Base-by-base conservation (phyloP, 92 coral and sea anemone genomes). In the Scolanthus callimorphus region DNA sequence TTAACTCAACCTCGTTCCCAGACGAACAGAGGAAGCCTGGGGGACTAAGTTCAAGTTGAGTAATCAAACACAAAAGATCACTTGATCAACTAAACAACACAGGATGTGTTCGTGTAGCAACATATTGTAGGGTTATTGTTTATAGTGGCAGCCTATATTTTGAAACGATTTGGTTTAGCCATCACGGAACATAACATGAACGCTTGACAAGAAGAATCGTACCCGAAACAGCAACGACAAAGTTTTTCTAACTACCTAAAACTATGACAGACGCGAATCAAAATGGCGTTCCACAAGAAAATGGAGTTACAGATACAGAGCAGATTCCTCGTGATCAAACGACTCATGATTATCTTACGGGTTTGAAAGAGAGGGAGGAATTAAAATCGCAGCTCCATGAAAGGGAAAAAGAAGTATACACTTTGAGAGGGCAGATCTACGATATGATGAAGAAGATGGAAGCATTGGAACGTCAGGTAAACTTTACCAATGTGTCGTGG, bases 321-420 rank as follows among this genome's bases (percentile, higher is more conserved):
- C 31, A 39, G 28, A 46, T 25, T 6, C 20, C 65, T 31, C 75
- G 97, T 0, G 96, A 91, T 52, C 83, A 84, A 43, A 80, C 83
- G 17, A 91, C 97, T 0, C 92, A 88, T 11, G 96, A 91, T 62
- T 91, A 83, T 45, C 64, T 91, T 27, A 88, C 83, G 2, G 97
- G 97, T 0, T 37, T 91, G 63, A 91, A 91, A 51, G 97, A 91
- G 62, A 79, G 97, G 53, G 96, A 91, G 49, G 95, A 83, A 10
- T 84, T 91, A 17, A 88, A 88, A 65, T 45, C 51, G 26, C 78
- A 91, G 62, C 91, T 91, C 1, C 60, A 64, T 13, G 89, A 87
- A 53, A 85, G 72, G 55, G 96, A 88, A 27, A 79, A 70, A 57
- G 96, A 91, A 61, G 74, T 82, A 22, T 78, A 77, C 47, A 72